Base-by-base conservation (phyloP, 2,797 vertebrate genomes). In the Anguilla megastoma region DNA sequence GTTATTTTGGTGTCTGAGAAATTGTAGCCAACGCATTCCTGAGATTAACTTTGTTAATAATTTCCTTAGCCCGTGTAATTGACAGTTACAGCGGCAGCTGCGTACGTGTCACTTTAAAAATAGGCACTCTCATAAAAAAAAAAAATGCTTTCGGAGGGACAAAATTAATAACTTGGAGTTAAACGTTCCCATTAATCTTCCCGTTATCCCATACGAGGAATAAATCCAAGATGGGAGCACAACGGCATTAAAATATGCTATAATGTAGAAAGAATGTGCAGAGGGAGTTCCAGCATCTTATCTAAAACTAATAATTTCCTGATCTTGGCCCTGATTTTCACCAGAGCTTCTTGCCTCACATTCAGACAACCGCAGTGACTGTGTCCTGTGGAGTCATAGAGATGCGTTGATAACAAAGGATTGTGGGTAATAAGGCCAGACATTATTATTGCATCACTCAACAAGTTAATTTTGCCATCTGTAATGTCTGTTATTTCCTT, bases 221-320 rank as follows among this genome's bases (percentile, higher is more conserved):
- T 71, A 90, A 90, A 88, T 90, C 88, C 87, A 88, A 86, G 60
- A 90, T 89, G 89, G 27, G 27, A 89, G 85, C 88, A 87, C 90
- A 60, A 83, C 90, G 90, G 91, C 92, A 91, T 92, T 36, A 91
- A 91, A 94, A 92, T 92, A 91, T 90, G 86, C 90, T 90, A 91
- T 91, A 48, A 92, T 91, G 93, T 92, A 89, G 92, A 91, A 93
- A 93, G 93, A 95, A 95, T 95, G 94, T 91, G 85, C 94, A 93
- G 94, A 92, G 89, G 89, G 16, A 0, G 2, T 86, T 93, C 94
- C 93, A 94, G 91, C 89, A 90, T 90, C 84, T 91, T 89, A 89
- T 88, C 90, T 24, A 90, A 89, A 0, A 89, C 63, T 86, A 87
- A 85, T 88, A 66, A 85, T 94, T 92, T 91, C 93, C 93, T 88